A percentile compares a stretch with the other conserved stretches of the same genome.
Conservation (phyloP, 2,888 invertebrate genomes). For the Scelioninae gen. 2 region DNA sequence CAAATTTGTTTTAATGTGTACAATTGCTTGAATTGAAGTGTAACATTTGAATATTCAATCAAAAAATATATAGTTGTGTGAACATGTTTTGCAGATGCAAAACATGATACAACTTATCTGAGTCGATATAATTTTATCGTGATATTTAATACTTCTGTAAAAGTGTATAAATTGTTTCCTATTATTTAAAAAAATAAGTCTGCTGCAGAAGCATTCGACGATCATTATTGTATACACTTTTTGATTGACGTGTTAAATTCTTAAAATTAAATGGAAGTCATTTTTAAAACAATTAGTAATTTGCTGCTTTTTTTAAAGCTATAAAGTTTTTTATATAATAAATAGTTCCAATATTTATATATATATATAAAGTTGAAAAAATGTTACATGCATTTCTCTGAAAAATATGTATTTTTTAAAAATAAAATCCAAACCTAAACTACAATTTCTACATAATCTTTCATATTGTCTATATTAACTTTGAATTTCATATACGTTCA, state of each 20-base stretch:
- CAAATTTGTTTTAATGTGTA: neutral
- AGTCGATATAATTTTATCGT: neutral
- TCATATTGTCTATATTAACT: no score
- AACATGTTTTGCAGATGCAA: neutral
- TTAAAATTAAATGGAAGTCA: no score
- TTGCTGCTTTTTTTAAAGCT: no score
- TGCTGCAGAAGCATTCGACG: neutral
- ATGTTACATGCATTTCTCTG: no score
- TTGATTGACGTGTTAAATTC: neutral
- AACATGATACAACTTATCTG: neutral
- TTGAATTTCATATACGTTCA: no score
- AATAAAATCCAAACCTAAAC: no score
- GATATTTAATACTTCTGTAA: neutral
- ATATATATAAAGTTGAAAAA: no score
- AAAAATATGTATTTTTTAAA: no score
- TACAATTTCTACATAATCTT: no score
- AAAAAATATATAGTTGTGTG: neutral
- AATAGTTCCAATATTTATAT: no score
- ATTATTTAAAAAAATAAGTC: neutral
- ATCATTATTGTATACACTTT: neutral
- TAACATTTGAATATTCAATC: neutral
- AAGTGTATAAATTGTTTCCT: neutral
- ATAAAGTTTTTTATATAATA: no score
- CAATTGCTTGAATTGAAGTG: slow-evolving; percentile 1
- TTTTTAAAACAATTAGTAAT: no score